Evolutionary conservation across 2,888 invertebrate species (phyloP).

Genomic region (Hesperia comma): DNA sequence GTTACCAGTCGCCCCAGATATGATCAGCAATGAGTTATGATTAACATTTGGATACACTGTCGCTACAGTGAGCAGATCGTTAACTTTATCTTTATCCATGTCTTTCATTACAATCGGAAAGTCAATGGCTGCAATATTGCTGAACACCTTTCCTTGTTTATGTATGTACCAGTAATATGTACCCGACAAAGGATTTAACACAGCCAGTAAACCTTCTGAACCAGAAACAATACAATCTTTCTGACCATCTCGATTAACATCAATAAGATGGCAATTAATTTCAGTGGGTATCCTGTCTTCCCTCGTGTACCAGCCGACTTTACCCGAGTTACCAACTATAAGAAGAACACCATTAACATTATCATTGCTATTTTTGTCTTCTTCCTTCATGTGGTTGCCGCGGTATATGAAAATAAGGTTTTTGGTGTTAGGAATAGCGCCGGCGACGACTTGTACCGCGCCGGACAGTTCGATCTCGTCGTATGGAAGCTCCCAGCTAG

Average conservation of each 20-base stretch:
- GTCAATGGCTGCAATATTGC: conserved; percentile 84
- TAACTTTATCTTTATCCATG: conserved; percentile 87
- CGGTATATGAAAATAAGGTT: conserved; percentile 90
- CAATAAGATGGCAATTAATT: conserved; percentile 89
- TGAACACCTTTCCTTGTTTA: conserved; percentile 78
- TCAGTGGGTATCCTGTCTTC: conserved; percentile 87
- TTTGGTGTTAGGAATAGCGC: conserved; percentile 85
- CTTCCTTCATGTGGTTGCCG: conserved; percentile 85
- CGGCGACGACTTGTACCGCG: conserved; percentile 87
- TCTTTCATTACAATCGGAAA: conserved; percentile 90
- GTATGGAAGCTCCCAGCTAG: conserved; percentile 88
- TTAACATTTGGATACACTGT: conserved; percentile 77
- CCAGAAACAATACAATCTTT: conserved; percentile 91
- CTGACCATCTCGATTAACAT: conserved; percentile 88
- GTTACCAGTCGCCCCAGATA: conserved; percentile 88
- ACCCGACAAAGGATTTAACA: conserved; percentile 78
- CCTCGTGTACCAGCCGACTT: conserved; percentile 89
- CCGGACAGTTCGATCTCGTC: conserved; percentile 88
- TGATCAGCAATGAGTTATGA: conserved; percentile 86
- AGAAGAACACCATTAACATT: conserved; percentile 88
- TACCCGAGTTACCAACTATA: conserved; percentile 87
- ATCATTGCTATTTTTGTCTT: conserved; percentile 73
- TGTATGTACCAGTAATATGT: conserved; percentile 85
- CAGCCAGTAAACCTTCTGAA: conserved; percentile 84
- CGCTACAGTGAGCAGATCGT: conserved; percentile 87